phyloP scores from a whole-genome alignment of 2,113 vertebrate species.

The Gymnocephalus cernua region DNA sequence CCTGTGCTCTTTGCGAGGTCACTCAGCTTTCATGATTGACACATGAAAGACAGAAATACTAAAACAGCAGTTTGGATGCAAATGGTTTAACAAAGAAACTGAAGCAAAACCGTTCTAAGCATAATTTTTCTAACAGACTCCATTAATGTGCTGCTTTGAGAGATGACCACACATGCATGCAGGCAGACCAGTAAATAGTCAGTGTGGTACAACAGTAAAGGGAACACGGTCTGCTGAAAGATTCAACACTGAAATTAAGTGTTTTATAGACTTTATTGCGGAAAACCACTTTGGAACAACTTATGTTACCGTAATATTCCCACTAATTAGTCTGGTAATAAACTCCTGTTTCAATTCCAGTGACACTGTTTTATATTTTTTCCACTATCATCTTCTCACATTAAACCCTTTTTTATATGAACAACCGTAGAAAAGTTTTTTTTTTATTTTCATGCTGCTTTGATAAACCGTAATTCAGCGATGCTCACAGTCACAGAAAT shows the following conservation, averaged over 20 bases:
- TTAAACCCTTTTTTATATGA: background rate
- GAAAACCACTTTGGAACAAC: slow-evolving; percentile 8
- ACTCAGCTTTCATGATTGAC: too few species aligned
- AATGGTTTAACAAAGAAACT: too few species aligned
- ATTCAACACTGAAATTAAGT: slow-evolving; percentile 26
- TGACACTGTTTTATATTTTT: slow-evolving; percentile 3
- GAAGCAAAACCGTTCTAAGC: too few species aligned
- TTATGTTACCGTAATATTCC: background rate
- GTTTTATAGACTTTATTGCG: slow-evolving; percentile 31
- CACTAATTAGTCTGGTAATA: slow-evolving; percentile 25
- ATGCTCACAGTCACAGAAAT: background rate
- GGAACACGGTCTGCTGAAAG: slow-evolving; percentile 24
- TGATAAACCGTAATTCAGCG: background rate
- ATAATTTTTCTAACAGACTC: background rate
- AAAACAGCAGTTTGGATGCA: too few species aligned
- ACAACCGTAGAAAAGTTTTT: background rate
- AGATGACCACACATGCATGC: slow-evolving; percentile 8
- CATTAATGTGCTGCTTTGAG: background rate
- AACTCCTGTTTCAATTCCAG: slow-evolving; percentile 6
- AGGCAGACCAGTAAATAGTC: background rate
- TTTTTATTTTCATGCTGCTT: background rate
- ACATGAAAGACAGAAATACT: too few species aligned
- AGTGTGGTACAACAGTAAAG: background rate
- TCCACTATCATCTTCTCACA: background rate
- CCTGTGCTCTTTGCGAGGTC: too few species aligned